phyloP scores from a whole-genome alignment of 1,140 invertebrate genomes.

The Aphelenchoides besseyi region DNA sequence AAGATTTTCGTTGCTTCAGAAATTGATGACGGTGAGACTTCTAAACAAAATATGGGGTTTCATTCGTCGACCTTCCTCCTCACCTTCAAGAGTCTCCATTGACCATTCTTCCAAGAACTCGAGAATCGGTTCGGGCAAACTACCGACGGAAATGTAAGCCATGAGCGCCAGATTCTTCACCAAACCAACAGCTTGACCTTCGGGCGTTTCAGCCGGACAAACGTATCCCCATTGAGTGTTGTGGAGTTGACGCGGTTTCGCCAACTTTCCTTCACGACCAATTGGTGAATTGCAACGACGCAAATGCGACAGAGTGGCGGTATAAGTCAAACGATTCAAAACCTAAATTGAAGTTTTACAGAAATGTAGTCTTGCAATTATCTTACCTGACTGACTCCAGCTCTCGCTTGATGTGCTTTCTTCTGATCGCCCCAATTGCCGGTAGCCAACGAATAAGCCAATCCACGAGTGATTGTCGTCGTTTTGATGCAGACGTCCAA shows the following conservation, averaged over 20 bases:
- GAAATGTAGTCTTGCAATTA: conserved; percentile 25
- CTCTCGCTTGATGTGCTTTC: conserved; percentile 94
- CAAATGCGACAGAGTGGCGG: conserved; percentile 93
- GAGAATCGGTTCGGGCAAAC: conserved; percentile 92
- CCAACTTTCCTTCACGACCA: conserved; percentile 93
- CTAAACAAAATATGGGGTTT: conserved; percentile 40
- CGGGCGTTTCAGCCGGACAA: conserved; percentile 97
- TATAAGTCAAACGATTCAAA: conserved; percentile 91
- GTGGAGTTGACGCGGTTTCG: conserved; percentile 93
- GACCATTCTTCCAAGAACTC: conserved; percentile 99
- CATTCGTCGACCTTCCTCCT: too few species aligned
- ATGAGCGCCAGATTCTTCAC: conserved; percentile 97
- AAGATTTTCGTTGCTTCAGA: conserved; percentile 88
- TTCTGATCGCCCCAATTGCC: conserved; percentile 99
- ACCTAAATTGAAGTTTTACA: conserved; percentile 66
- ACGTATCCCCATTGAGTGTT: conserved; percentile 99
- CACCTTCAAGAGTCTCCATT: conserved; percentile 97
- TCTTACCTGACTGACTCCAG: conserved; percentile 78
- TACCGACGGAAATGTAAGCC: conserved; percentile 98
- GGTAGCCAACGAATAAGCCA: conserved; percentile 92
- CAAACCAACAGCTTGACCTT: conserved; percentile 74
- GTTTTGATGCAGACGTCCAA: conserved; percentile 94
- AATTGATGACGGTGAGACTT: conserved; percentile 58
- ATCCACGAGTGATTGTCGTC: conserved; percentile 94
- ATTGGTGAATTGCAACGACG: conserved; percentile 95